phyloP scores from a whole-genome alignment of 2,888 invertebrate genomes.

The Nemotelus nigrinus region DNA sequence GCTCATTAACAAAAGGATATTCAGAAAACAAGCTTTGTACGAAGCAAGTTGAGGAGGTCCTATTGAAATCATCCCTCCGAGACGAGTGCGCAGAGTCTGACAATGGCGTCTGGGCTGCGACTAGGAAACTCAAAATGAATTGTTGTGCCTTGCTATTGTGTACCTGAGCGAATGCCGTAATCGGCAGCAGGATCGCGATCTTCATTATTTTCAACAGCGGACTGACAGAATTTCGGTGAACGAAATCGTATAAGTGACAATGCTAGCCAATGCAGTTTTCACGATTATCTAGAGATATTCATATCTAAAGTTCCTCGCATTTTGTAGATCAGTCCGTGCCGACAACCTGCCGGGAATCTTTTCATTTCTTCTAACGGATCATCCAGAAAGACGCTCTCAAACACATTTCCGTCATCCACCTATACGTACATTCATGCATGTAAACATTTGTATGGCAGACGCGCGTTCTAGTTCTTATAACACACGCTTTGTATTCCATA shows the following conservation, averaged over 20 bases:
- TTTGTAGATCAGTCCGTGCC: too few species aligned
- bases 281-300: too few species aligned
- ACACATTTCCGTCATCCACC: not conserved
- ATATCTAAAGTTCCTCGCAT: too few species aligned
- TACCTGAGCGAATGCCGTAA: not conserved
- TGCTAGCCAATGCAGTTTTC: too few species aligned
- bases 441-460: not conserved
- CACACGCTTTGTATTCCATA: constrained; percentile 4
- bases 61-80: constrained; percentile 10
- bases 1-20: constrained; percentile 17
- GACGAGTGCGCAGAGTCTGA: constrained; percentile 4
- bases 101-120: constrained; percentile 6
- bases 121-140: constrained; percentile 1
- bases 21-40: not conserved
- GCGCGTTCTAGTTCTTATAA: constrained; percentile 10
- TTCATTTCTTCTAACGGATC: too few species aligned
- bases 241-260: too few species aligned
- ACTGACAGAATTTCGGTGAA: not conserved
- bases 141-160: not conserved
- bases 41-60: not conserved
- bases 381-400: too few species aligned
- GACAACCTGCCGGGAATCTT: too few species aligned
- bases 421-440: not conserved
- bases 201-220: not conserved
- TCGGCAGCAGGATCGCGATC: not conserved